Evolutionary conservation across 2,113 vertebrate species (phyloP).

Genomic region (Dromaius novaehollandiae): DNA sequence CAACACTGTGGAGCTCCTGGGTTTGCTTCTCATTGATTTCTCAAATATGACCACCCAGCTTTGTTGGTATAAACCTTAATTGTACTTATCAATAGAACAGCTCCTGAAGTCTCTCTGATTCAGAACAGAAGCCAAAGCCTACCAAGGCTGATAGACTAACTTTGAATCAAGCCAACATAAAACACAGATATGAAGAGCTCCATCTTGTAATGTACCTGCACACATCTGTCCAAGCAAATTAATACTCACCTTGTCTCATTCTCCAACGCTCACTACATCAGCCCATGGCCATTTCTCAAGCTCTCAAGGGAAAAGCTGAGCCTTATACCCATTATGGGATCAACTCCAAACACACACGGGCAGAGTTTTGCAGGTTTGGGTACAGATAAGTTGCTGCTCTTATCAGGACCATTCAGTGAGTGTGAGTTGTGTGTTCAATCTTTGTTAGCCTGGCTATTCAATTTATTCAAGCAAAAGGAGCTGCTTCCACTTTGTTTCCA

Average conservation of each 20-base stretch:
- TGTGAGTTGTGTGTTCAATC: slow-evolving; percentile 23
- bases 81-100: background rate
- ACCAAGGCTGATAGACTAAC: background rate
- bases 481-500: slow-evolving; percentile 68
- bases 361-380: background rate
- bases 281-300: background rate
- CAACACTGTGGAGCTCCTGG: background rate
- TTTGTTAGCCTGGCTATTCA: slow-evolving; percentile 51
- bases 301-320: background rate
- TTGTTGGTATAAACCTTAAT: background rate
- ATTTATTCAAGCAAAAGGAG: slow-evolving; percentile 66
- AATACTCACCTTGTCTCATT: background rate
- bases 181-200: background rate
- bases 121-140: background rate
- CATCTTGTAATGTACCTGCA: background rate
- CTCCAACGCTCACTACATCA: background rate
- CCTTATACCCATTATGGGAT: no score
- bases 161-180: background rate
- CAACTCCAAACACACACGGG: rapidly evolving
- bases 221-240: background rate
- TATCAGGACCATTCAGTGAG: background rate
- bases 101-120: background rate
- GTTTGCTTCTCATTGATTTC: background rate
- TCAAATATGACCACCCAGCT: background rate
- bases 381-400: background rate